Evolutionary conservation across 2,797 vertebrate genomes (phyloP).

Genomic region (Enteromius thamalakanensis): DNA sequence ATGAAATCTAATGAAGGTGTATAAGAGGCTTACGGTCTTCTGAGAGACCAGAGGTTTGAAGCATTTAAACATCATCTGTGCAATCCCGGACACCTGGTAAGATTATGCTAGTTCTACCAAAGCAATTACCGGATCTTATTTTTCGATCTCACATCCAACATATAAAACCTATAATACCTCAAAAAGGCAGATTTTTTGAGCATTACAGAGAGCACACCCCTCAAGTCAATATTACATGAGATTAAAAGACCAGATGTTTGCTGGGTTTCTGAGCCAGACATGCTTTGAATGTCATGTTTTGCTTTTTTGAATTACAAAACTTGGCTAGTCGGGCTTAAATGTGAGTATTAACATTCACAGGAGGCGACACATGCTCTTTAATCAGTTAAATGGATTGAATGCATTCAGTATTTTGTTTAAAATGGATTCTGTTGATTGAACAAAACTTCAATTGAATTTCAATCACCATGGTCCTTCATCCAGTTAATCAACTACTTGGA

Average conservation of each 20-base stretch:
- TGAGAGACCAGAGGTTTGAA: conserved; percentile 12
- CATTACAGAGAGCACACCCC: neutral
- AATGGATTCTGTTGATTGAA: conserved; percentile 47
- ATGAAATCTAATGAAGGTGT: conserved; percentile 50
- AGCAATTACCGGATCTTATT: neutral
- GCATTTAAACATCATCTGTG: neutral
- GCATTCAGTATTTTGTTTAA: conserved; percentile 34
- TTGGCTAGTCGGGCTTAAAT: conserved; percentile 24
- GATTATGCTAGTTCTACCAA: conserved; percentile 7
- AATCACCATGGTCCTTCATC: conserved; percentile 33
- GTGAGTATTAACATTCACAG: conserved; percentile 15
- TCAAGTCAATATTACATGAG: conserved; percentile 30
- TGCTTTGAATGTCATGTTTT: conserved; percentile 36
- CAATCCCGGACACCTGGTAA: conserved; percentile 26
- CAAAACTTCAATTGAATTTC: conserved; percentile 39
- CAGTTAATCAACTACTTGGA: conserved; percentile 48
- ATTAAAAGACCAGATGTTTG: conserved; percentile 45
- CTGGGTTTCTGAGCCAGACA: conserved; percentile 14
- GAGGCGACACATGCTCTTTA: conserved; percentile 10
- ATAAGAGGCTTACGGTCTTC: conserved; percentile 22
- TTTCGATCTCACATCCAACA: neutral
- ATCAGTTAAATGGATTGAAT: conserved; percentile 28
- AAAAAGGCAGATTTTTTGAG: neutral
- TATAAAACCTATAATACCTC: neutral
- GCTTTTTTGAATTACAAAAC: conserved; percentile 19